Conservation (phyloP, 2,797 vertebrate species). For the Taeniopygia guttata region DNA sequence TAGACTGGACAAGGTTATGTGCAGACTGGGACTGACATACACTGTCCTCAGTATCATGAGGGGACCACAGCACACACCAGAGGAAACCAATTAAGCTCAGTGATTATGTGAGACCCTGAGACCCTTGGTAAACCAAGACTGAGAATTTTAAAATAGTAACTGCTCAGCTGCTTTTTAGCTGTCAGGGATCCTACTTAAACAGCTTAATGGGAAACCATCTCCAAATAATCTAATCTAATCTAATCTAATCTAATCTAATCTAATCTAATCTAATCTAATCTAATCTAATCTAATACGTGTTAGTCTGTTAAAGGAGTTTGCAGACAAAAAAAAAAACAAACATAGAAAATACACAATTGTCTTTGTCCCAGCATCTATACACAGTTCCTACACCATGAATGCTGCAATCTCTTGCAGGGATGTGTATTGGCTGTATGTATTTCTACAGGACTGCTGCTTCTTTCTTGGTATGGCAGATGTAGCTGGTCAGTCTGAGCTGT, state of each 20-base stretch:
- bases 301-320: not conserved
- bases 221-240: not conserved
- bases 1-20: not conserved
- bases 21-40: not conserved
- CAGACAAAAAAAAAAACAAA: not conserved
- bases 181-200: not conserved
- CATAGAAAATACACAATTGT: not conserved
- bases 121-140: not conserved
- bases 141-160: not conserved
- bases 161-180: not conserved
- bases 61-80: not conserved
- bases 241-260: not conserved
- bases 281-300: not conserved
- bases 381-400: not conserved
- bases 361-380: not conserved
- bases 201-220: not conserved
- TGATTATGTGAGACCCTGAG: not conserved
- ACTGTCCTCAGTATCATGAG: not conserved
- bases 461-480: not conserved
- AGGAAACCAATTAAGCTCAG: not conserved
- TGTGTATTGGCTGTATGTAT: accelerated
- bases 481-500: not conserved
- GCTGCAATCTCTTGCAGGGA: not conserved
- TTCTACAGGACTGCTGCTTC: not conserved
- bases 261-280: not conserved